Evolutionary conservation across 2,113 vertebrate genomes (phyloP).

Genomic region (Misgurnus anguillicaudatus): DNA sequence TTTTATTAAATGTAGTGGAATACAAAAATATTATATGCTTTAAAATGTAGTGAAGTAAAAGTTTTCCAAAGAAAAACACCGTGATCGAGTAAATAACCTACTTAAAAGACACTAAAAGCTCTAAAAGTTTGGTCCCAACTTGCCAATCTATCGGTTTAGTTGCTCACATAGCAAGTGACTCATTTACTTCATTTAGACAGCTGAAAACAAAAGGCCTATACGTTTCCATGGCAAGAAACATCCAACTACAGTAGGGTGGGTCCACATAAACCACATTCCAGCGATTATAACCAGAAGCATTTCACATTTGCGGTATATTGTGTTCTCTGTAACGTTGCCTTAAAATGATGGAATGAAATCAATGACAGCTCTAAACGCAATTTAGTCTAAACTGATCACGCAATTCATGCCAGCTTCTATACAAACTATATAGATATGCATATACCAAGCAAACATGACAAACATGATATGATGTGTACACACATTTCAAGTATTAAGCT

Average conservation of each 20-base stretch:
- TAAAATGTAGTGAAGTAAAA: no score
- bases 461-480: neutral
- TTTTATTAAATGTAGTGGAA: no score
- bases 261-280: neutral
- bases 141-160: constrained; percentile 16
- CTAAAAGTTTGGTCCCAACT: constrained; percentile 55
- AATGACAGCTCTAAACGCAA: neutral
- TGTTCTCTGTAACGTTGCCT: neutral
- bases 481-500: neutral
- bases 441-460: neutral
- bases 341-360: neutral
- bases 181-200: constrained; percentile 21
- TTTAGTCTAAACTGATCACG: no score
- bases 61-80: no score
- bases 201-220: constrained; percentile 5
- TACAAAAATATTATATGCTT: no score
- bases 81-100: no score
- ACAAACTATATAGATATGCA: neutral
- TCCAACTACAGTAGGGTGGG: neutral
- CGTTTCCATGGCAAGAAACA: neutral
- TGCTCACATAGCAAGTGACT: constrained; percentile 32
- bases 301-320: neutral
- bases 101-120: constrained; percentile 11
- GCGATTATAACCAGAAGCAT: neutral
- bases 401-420: neutral